Conservation (phyloP, 2,797 vertebrate species). For the Myotis pilosus region DNA sequence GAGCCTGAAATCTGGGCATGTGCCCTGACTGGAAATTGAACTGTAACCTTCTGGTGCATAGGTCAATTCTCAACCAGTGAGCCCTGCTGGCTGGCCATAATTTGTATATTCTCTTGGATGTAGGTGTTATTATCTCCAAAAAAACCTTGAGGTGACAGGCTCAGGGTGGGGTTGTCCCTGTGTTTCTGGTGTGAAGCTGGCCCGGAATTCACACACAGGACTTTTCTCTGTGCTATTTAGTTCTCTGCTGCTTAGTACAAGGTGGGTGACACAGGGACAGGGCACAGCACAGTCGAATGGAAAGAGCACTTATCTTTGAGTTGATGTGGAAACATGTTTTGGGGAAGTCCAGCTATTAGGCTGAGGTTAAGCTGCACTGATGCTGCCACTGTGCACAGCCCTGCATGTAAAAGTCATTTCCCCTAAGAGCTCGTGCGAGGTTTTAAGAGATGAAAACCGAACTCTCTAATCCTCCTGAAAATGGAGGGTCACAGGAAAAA, state of each 20-base stretch:
- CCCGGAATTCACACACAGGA: neutral
- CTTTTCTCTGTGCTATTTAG: too few relatives aligned
- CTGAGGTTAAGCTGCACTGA: neutral
- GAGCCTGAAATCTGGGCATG: too few relatives aligned
- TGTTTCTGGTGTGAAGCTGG: neutral
- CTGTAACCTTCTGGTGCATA: too few relatives aligned
- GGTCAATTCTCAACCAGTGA: too few relatives aligned
- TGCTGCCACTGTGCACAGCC: neutral
- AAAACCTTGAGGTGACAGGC: neutral
- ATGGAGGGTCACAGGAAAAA: neutral
- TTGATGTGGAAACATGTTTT: too few relatives aligned
- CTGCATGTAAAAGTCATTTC: neutral
- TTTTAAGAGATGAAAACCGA: neutral
- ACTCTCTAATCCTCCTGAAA: neutral
- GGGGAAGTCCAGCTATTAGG: neutral
- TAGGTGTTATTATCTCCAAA: neutral
- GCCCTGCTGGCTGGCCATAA: too few relatives aligned
- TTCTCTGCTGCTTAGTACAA: neutral
- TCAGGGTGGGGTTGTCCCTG: too few relatives aligned
- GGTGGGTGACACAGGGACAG: neutral
- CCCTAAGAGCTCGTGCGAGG: neutral
- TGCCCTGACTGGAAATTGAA: too few relatives aligned
- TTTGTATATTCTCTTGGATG: too few relatives aligned
- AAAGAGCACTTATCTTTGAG: neutral
- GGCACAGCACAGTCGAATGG: fast-evolving